Evolutionary conservation across 2,113 vertebrate species (phyloP).

Genomic region (Neolamprologus modestus): DNA sequence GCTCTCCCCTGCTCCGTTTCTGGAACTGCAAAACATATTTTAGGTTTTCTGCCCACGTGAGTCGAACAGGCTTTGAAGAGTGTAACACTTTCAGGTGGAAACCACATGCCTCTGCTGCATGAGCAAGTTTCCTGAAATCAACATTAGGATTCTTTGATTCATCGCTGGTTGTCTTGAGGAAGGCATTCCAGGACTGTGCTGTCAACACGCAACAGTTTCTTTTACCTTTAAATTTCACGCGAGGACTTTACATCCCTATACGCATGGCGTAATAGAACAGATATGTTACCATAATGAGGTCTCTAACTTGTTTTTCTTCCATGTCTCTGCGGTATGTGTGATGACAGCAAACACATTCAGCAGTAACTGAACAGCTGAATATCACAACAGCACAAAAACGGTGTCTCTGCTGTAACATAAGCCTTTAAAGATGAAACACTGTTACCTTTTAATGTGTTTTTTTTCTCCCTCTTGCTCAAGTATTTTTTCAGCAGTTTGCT

Average conservation of each 20-base stretch:
- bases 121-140: neutral
- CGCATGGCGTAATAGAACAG: neutral
- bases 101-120: neutral
- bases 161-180: neutral
- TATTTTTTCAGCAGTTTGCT: neutral
- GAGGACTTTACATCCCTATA: neutral
- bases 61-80: neutral
- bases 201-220: neutral
- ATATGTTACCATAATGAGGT: neutral
- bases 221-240: neutral
- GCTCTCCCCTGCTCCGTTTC: neutral
- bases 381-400: neutral
- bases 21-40: constrained; percentile 3
- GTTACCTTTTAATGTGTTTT: neutral
- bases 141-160: neutral
- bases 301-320: neutral
- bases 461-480: neutral
- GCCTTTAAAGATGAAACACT: neutral
- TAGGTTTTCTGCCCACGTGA: constrained; percentile 12
- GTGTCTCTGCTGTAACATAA: neutral
- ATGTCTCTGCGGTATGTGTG: neutral
- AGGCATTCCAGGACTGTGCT: neutral
- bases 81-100: neutral
- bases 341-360: neutral
- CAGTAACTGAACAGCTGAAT: neutral